Conservation (phyloP, 2,113 vertebrate species). For the Limanda limanda region DNA sequence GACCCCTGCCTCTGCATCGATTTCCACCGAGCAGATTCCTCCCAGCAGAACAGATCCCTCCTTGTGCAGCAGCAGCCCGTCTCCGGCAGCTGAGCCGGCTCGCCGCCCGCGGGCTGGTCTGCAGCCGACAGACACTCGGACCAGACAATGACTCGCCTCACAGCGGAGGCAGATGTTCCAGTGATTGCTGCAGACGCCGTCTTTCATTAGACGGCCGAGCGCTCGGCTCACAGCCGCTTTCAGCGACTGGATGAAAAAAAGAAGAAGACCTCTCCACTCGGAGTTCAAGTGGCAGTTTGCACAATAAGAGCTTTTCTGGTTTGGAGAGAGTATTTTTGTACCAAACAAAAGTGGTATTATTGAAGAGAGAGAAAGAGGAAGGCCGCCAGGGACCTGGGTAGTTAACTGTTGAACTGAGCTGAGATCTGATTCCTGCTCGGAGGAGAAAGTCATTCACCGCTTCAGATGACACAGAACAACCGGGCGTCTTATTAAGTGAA, state of each 20-base stretch:
- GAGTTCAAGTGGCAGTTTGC: slow-evolving; percentile 65
- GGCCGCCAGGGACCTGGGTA: slow-evolving; percentile 1
- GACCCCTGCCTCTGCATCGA: slow-evolving; percentile 52
- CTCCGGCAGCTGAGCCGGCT: slow-evolving; percentile 59
- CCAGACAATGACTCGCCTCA: slow-evolving; percentile 62
- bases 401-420: background rate
- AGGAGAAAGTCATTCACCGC: slow-evolving; percentile 10
- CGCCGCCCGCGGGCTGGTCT: slow-evolving; percentile 74
- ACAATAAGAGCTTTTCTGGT: slow-evolving; percentile 51
- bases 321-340: slow-evolving; percentile 27
- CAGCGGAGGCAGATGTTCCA: slow-evolving; percentile 69
- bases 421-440: slow-evolving; percentile 11
- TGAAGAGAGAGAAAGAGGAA: slow-evolving; percentile 10
- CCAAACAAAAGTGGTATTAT: slow-evolving; percentile 21
- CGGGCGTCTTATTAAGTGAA: background rate
- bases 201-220: slow-evolving; percentile 36
- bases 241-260: slow-evolving; percentile 40
- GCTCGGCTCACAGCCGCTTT: background rate
- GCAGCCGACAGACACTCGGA: slow-evolving; percentile 48
- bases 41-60: slow-evolving; percentile 38
- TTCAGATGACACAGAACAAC: background rate
- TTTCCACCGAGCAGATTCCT: slow-evolving; percentile 52
- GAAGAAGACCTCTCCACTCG: slow-evolving; percentile 5
- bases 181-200: slow-evolving; percentile 57
- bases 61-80: slow-evolving; percentile 41